These are phyloP conservation scores for Neoscelio sp. DNA, from an alignment of 2,888 invertebrate species.

Conservation along the genomic window DNA sequence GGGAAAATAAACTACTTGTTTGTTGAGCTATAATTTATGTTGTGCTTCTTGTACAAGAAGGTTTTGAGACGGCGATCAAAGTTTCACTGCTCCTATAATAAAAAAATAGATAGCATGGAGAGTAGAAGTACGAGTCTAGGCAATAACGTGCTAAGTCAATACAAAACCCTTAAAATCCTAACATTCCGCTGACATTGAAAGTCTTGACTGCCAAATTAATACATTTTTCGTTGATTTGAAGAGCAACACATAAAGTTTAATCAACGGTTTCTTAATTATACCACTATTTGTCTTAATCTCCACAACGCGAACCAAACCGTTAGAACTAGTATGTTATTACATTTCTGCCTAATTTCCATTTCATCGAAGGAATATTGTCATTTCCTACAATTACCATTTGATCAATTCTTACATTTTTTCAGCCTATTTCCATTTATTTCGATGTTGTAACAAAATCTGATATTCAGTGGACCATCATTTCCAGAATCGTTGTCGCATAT, in stretches of 20 bases:
- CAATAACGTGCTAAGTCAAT: no score
- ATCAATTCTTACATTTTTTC: constrained; percentile 9
- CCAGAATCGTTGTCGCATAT: constrained; percentile 59
- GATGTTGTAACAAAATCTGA: constrained; percentile 30
- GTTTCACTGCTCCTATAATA: no score
- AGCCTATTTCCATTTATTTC: constrained; percentile 38
- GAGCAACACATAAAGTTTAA: constrained; percentile 21
- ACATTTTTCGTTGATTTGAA: not conserved
- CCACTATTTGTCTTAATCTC: constrained; percentile 8
- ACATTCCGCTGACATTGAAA: constrained; percentile 32
- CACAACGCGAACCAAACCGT: constrained; percentile 21
- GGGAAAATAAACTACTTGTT: no score
- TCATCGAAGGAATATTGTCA: constrained; percentile 24
- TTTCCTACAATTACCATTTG: constrained; percentile 25
- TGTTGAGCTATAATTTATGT: no score
- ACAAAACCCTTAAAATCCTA: no score
- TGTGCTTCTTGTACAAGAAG: no score
- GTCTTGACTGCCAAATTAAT: constrained; percentile 13
- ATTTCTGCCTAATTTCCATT: constrained; percentile 30
- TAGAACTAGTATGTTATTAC: constrained; percentile 16
- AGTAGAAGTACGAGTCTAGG: no score
- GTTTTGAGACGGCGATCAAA: no score
- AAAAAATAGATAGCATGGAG: no score
- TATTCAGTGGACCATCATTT: constrained; percentile 62
- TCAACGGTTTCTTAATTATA: constrained; percentile 7